Percentiles rank a stretch among this genome's conserved stretches.
phyloP scores from a whole-genome alignment of 2,888 invertebrate species.

The Oligia latruncula region DNA sequence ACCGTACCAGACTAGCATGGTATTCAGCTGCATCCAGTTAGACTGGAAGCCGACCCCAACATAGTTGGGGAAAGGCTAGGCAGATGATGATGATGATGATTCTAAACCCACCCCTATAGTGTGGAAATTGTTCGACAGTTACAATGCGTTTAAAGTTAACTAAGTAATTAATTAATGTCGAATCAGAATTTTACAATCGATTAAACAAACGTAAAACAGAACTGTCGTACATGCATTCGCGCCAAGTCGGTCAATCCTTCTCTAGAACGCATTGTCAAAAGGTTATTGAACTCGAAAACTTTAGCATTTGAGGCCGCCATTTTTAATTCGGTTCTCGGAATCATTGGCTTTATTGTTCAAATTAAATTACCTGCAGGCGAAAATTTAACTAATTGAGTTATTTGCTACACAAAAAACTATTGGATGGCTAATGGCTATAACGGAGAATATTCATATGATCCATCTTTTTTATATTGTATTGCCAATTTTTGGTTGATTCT shows the following conservation, averaged over 20 bases:
- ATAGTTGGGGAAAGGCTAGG: no score
- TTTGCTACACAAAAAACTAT: slow-evolving; percentile 29
- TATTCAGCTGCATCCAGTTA: no score
- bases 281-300: slow-evolving; percentile 49
- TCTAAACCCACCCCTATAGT: no score
- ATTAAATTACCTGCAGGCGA: slow-evolving; percentile 51
- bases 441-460: background rate
- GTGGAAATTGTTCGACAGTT: no score
- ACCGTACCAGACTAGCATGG: no score
- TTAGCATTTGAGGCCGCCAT: slow-evolving; percentile 46
- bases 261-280: slow-evolving; percentile 48
- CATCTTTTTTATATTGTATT: slow-evolving; percentile 21
- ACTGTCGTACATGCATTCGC: slow-evolving; percentile 20
- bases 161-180: background rate
- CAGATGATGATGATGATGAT: no score
- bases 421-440: background rate
- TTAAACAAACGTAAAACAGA: slow-evolving; percentile 19
- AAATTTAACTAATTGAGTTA: slow-evolving; percentile 48
- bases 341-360: slow-evolving; percentile 37
- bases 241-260: slow-evolving; percentile 54
- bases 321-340: slow-evolving; percentile 55
- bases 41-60: no score
- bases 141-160: no score
- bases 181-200: slow-evolving; percentile 2
- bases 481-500: slow-evolving; percentile 1